Conservation (phyloP, 2,113 vertebrate genomes). For the Falco punctatus region DNA sequence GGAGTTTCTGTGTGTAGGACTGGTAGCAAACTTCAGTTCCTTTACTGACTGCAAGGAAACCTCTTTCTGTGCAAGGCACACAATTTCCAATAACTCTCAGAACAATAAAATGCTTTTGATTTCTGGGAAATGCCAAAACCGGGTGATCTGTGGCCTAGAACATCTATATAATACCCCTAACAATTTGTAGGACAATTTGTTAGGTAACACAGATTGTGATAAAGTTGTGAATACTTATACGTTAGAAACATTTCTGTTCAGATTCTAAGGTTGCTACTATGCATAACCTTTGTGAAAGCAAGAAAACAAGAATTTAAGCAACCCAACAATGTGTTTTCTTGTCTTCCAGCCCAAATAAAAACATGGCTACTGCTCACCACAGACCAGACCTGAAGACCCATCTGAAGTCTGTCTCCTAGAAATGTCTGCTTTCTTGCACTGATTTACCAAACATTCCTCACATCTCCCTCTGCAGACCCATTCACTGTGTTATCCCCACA, state of each 20-base stretch:
- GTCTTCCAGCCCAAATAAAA: neutral
- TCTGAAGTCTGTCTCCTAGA: neutral
- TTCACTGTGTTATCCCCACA: rapidly evolving
- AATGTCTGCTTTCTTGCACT: neutral
- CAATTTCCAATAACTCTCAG: neutral
- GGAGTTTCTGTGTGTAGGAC: neutral
- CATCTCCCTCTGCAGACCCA: neutral
- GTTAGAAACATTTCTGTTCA: neutral
- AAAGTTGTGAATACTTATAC: neutral
- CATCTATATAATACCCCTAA: neutral
- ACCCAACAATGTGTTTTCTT: neutral
- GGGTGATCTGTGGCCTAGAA: neutral
- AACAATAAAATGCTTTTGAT: neutral
- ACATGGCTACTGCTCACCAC: neutral
- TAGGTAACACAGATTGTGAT: neutral
- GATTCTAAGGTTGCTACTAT: neutral
- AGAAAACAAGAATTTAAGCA: neutral
- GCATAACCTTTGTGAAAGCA: neutral
- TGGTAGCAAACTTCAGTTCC: neutral
- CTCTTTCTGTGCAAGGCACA: neutral
- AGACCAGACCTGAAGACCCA: neutral
- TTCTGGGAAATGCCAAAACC: neutral
- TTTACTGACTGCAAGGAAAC: neutral
- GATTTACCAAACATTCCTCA: neutral
- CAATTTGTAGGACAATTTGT: neutral